Conservation (phyloP, 2,888 invertebrate genomes). For the Cataglyphis cursor region DNA sequence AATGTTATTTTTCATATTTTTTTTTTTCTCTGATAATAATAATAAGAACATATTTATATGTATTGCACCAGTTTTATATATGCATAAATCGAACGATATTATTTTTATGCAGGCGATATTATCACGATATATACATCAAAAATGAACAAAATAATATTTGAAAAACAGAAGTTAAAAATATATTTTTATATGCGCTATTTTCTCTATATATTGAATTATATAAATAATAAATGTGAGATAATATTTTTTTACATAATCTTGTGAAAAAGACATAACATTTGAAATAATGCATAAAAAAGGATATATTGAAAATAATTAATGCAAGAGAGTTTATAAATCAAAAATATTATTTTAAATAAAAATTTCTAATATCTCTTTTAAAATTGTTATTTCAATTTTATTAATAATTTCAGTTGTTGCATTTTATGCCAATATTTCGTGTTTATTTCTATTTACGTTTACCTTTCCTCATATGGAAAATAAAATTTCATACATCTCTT, state of each 20-base stretch:
- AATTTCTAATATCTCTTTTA: background rate
- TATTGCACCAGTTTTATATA: background rate
- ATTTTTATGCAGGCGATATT: background rate
- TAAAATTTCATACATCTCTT: background rate
- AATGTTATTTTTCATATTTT: background rate
- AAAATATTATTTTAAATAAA: background rate
- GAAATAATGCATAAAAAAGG: background rate
- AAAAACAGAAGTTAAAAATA: background rate
- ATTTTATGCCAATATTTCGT: background rate
- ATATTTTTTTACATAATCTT: background rate
- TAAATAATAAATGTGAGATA: constrained; percentile 6
- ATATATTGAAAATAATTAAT: background rate
- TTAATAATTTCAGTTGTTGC: background rate
- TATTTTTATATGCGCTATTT: background rate
- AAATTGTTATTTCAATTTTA: background rate
- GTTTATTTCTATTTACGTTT: background rate
- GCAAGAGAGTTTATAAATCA: background rate
- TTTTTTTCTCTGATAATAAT: background rate
- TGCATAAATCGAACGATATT: background rate
- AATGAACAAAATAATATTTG: background rate
- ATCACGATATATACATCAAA: background rate
- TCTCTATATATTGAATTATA: background rate
- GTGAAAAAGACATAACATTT: background rate
- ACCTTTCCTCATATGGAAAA: background rate
- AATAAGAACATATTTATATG: background rate